Conservation (phyloP, 2,797 vertebrate species). For the Mus minutoides region DNA sequence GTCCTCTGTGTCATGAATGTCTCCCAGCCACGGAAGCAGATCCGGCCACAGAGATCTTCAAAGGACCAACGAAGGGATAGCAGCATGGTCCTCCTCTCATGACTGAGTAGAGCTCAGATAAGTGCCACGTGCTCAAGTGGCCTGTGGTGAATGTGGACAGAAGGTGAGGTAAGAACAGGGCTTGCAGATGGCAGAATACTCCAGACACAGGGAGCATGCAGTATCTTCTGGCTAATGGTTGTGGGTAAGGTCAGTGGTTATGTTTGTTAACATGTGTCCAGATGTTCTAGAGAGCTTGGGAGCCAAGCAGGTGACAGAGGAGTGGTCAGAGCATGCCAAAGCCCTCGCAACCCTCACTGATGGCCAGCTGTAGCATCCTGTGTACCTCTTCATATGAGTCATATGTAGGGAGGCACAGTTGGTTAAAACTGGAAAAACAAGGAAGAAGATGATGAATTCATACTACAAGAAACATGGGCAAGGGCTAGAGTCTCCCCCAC, state of each 20-base stretch:
- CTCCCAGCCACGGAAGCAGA: conserved; percentile 65
- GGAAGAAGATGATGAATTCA: conserved; percentile 62
- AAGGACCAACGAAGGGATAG: conserved; percentile 64
- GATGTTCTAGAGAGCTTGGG: conserved; percentile 66
- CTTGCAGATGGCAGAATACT: conserved; percentile 72
- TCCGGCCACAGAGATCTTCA: conserved; percentile 60
- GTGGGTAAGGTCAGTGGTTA: conserved; percentile 19
- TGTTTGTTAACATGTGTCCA: conserved; percentile 63
- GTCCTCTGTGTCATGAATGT: neutral
- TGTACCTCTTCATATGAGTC: conserved; percentile 99
- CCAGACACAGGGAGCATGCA: conserved; percentile 80
- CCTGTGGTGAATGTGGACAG: conserved; percentile 53
- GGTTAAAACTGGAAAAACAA: conserved; percentile 95
- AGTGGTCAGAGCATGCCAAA: conserved; percentile 97
- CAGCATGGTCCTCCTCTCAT: conserved; percentile 63
- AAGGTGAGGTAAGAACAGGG: conserved; percentile 62
- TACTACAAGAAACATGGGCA: conserved; percentile 24
- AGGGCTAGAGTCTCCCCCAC: neutral
- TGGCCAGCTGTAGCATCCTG: conserved; percentile 99
- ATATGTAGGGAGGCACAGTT: conserved; percentile 99
- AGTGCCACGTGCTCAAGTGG: conserved; percentile 40
- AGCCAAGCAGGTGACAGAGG: conserved; percentile 50
- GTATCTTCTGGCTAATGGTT: conserved; percentile 80
- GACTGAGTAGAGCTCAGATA: conserved; percentile 55
- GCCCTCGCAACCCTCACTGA: conserved; percentile 99